Conservation (phyloP, 1,140 invertebrate species). For the Trissolcus basalis region DNA sequence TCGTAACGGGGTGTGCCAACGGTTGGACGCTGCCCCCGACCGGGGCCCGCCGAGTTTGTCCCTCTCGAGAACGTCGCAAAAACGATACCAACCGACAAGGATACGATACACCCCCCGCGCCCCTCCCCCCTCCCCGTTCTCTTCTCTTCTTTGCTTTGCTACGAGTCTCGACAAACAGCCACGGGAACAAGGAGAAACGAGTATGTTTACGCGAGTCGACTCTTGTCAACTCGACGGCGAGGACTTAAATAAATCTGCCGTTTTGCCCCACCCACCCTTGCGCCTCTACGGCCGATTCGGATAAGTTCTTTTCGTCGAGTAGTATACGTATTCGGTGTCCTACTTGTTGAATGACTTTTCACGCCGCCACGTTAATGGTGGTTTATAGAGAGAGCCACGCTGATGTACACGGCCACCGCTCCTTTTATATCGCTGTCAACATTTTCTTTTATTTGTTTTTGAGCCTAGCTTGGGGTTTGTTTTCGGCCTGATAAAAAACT, state of each 20-base stretch:
- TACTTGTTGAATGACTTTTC: constrained; percentile 55
- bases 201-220: constrained; percentile 76
- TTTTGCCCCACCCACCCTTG: constrained; percentile 53
- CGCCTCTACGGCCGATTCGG: constrained; percentile 40
- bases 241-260: constrained; percentile 74
- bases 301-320: constrained; percentile 46
- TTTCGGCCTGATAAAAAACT: too few species aligned
- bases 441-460: background rate
- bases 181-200: constrained; percentile 72
- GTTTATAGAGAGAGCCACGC: constrained; percentile 8
- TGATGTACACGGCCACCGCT: background rate
- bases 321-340: constrained; percentile 31
- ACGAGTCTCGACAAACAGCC: constrained; percentile 60
- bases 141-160: constrained; percentile 33
- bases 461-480: too few species aligned
- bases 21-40: constrained; percentile 24
- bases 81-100: constrained; percentile 57
- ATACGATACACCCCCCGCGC: constrained; percentile 14
- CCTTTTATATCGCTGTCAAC: background rate
- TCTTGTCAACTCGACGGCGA: constrained; percentile 73
- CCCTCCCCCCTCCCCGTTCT: background rate
- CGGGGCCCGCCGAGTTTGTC: constrained; percentile 15
- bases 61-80: constrained; percentile 58
- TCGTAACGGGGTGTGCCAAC: constrained; percentile 48
- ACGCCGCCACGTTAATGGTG: constrained; percentile 30